Conservation (phyloP, 2,888 invertebrate species). For the Eulithis prunata region DNA sequence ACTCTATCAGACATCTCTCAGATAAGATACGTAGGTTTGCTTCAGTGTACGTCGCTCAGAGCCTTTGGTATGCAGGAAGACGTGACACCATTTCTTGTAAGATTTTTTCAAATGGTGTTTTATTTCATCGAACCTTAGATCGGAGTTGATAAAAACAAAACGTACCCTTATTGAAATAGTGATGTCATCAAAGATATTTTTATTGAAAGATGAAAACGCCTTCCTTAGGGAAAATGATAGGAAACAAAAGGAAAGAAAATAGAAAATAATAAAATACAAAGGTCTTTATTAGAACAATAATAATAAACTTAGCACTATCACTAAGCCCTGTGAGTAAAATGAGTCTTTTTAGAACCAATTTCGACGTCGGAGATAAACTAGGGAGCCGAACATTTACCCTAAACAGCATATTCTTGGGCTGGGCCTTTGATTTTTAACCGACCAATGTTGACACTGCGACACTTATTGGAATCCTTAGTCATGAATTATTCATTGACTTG, state of each 20-base stretch:
- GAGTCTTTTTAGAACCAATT: constrained; percentile 2
- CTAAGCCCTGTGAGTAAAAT: too few species aligned
- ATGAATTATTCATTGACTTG: constrained; percentile 63
- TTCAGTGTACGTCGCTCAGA: constrained; percentile 53
- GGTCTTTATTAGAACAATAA: too few species aligned
- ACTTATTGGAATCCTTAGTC: constrained; percentile 61
- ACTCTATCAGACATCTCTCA: constrained; percentile 63
- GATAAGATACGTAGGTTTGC: constrained; percentile 60
- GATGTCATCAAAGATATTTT: constrained; percentile 8
- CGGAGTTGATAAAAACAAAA: neutral
- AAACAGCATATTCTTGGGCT: constrained; percentile 35
- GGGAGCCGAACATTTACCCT: constrained; percentile 37
- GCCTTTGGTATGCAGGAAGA: constrained; percentile 53
- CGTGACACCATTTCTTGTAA: constrained; percentile 27
- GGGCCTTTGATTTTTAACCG: constrained; percentile 54
- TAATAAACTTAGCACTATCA: too few species aligned
- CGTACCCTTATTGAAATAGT: neutral
- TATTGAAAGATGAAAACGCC: constrained; percentile 3
- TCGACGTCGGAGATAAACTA: constrained; percentile 12
- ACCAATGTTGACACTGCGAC: constrained; percentile 61
- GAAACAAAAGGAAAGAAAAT: neutral
- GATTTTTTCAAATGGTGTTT: constrained; percentile 25
- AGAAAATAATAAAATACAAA: neutral
- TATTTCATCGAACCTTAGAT: constrained; percentile 2
- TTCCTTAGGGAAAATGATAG: constrained; percentile 1